Evolutionary conservation across 2,888 invertebrate species (phyloP).

Genomic region (Brachyptera putata): DNA sequence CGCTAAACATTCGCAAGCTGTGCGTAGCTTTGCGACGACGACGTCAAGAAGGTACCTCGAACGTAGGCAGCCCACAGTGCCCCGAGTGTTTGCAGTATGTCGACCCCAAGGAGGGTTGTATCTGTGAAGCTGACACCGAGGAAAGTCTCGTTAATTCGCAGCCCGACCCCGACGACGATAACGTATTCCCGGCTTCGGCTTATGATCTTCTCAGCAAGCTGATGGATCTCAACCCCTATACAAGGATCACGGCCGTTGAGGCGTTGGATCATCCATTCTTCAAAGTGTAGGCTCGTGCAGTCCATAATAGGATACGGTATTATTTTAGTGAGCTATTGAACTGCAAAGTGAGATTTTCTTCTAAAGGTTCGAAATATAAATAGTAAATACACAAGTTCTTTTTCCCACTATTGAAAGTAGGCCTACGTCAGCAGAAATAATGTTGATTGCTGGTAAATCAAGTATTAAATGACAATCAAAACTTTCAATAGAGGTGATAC

Average conservation of each 20-base stretch:
- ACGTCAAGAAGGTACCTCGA: conserved; percentile 5
- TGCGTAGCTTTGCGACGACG: conserved; percentile 42
- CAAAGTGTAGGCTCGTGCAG: too few species aligned
- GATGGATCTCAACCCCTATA: conserved; percentile 73
- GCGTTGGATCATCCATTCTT: conserved; percentile 77
- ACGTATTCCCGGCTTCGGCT: conserved; percentile 62
- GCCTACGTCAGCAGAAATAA: too few species aligned
- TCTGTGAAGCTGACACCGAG: conserved; percentile 17
- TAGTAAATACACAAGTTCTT: too few species aligned
- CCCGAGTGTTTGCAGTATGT: conserved; percentile 31
- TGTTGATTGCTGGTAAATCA: too few species aligned
- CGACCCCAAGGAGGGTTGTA: conserved; percentile 26
- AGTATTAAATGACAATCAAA: too few species aligned
- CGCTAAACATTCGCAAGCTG: conserved; percentile 42
- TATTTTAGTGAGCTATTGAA: too few species aligned
- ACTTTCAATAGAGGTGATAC: too few species aligned
- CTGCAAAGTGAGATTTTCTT: too few species aligned
- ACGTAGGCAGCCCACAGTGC: conserved; percentile 17
- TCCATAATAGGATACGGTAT: too few species aligned
- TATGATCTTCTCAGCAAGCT: conserved; percentile 67
- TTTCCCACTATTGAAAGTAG: too few species aligned
- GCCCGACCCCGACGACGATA: conserved; percentile 21
- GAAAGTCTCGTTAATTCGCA: not conserved
- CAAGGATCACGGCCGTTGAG: conserved; percentile 65
- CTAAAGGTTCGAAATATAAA: too few species aligned